Conservation (phyloP, 2,888 invertebrate genomes). For the Nasonia oneida region DNA sequence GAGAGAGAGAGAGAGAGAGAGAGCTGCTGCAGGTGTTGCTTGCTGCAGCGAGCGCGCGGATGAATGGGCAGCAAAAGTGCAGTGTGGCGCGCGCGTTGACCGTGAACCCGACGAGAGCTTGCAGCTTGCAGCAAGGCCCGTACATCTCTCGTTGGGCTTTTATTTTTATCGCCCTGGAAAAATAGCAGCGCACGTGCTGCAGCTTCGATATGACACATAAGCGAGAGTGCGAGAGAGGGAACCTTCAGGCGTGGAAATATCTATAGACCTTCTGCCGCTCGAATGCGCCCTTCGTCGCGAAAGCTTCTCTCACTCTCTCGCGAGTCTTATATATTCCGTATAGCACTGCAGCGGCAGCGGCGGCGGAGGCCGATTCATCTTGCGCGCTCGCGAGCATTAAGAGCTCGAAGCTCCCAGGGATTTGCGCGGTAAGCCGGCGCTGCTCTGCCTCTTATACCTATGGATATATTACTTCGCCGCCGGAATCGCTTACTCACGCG, state of each 20-base stretch:
- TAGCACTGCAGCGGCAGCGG: background rate
- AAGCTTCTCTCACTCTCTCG: background rate
- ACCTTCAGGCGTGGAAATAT: conserved; percentile 27
- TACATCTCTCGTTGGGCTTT: background rate
- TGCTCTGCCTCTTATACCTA: conserved; percentile 9
- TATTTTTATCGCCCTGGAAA: conserved; percentile 38
- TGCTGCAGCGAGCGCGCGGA: conserved; percentile 1
- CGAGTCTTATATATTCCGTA: conserved; percentile 1
- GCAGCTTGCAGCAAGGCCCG: background rate
- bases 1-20: background rate
- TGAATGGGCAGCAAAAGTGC: conserved; percentile 10
- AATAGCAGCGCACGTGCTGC: conserved; percentile 26
- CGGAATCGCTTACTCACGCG: conserved; percentile 16
- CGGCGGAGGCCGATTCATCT: background rate
- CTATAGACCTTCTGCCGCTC: conserved; percentile 9
- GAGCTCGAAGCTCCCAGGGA: conserved; percentile 22
- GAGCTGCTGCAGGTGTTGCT: background rate
- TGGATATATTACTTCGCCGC: conserved; percentile 15
- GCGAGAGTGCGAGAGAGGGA: background rate
- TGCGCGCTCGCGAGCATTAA: conserved; percentile 11
- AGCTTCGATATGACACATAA: background rate
- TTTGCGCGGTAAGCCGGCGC: conserved; percentile 11
- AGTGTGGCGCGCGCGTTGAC: conserved; percentile 20
- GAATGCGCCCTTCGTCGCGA: conserved; percentile 21
- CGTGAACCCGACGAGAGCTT: conserved; percentile 31